Evolutionary conservation across 1,140 invertebrate species (phyloP).

Genomic region (Reticulitermes speratus): DNA sequence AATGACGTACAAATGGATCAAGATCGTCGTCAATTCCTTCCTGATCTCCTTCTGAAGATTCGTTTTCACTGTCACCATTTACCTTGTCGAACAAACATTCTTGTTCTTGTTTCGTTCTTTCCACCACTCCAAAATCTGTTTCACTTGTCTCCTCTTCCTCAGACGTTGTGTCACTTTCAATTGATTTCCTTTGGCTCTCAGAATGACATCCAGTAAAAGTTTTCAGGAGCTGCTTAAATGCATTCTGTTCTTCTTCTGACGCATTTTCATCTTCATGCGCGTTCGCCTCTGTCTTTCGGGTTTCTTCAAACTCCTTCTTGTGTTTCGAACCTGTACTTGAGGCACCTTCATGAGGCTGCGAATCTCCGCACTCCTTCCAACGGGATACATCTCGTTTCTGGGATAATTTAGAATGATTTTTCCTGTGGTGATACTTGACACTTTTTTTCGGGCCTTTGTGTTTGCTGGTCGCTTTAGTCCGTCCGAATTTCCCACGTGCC

Average conservation of each 20-base stretch:
- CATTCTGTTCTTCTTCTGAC: background rate
- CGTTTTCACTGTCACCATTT: background rate
- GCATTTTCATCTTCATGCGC: background rate
- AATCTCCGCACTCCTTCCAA: background rate
- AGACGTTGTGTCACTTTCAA: background rate
- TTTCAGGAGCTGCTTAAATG: background rate
- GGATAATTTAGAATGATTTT: background rate
- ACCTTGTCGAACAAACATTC: background rate
- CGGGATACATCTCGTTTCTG: background rate
- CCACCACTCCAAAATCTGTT: background rate
- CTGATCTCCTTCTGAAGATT: background rate
- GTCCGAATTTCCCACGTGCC: background rate
- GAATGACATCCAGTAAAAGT: background rate
- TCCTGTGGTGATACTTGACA: background rate
- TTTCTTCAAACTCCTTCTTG: background rate
- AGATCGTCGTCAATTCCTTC: conserved; percentile 45
- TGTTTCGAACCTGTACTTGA: background rate
- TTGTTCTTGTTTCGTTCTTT: background rate
- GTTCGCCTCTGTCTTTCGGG: background rate
- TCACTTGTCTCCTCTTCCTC: background rate
- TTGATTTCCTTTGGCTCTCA: background rate
- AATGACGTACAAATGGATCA: conserved; percentile 66
- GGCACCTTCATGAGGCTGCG: background rate
- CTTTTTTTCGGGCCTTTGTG: background rate
- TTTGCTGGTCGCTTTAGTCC: background rate